Base-by-base conservation (phyloP, 2,113 vertebrate species). In the Paramormyrops kingsleyae region DNA sequence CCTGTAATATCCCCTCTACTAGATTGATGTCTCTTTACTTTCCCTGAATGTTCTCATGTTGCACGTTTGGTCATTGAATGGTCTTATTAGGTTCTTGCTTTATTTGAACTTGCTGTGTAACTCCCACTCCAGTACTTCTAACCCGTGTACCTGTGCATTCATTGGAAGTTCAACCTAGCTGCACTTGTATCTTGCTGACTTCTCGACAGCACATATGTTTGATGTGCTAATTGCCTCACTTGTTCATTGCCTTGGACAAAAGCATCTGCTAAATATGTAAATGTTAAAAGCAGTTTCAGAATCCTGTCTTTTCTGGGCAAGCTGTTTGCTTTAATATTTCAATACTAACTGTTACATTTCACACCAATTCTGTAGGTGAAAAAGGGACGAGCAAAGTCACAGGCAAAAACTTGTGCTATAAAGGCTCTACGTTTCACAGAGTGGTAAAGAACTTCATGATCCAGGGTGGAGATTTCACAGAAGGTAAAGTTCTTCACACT, bases 381-480 rank as follows among this genome's bases (percentile, higher is more conserved):
- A 99, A 95, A 92, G 97, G 98, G 96, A 96, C 96, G 90, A 98
- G 99, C 91, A 99, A 98, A 98, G 95, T 96, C 93, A 99, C 99
- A 89, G 97, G 97, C 86, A 99, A 99, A 97, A 97, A 99, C 93
- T 95, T 99, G 90, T 99, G 98, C 94, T 99, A 97, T 94, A 99
- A 99, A 96, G 98, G 98, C 93, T 99, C 99, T 91, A 99, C 98
- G 0, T 99, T 99, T 96, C 99, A 99, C 92, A 96, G 99, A 91
- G 97, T 99, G 93, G 99, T 99, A 93, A 99, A 99, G 97, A 99
- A 98, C 96, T 99, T 99, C 95, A 99, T 99, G 98, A 96, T 99
- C 94, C 99, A 99, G 95, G 99, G 99, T 91, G 99, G 99, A 93
- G 99, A 99, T 97, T 99, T 99, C 96, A 99, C 98, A 0, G 98